phyloP scores from a whole-genome alignment of 1,140 invertebrate species.

The Carcinoscorpius rotundicauda region DNA sequence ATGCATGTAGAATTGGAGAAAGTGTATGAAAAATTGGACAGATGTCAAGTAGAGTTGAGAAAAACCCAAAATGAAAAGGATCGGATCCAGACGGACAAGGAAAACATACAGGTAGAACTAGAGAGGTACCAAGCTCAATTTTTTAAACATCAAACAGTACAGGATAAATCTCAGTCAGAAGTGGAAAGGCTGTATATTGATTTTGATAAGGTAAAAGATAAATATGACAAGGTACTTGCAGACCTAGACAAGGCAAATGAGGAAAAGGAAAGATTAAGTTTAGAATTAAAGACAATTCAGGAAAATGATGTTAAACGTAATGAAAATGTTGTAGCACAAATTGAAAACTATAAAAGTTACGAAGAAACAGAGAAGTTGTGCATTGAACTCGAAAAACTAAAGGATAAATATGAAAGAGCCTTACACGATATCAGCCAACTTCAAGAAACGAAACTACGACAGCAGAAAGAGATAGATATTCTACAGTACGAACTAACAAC shows the following conservation, averaged over 20 bases:
- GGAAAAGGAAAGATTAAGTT: conserved; percentile 33
- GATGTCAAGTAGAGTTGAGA: conserved; percentile 62
- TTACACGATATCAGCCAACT: conserved; percentile 20
- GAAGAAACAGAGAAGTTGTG: conserved; percentile 37
- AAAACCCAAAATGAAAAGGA: conserved; percentile 64
- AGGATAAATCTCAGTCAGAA: conserved; percentile 67
- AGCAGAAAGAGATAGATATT: conserved; percentile 20
- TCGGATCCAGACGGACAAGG: conserved; percentile 52
- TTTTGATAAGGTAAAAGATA: conserved; percentile 67
- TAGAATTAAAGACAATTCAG: conserved; percentile 13
- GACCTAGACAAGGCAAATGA: conserved; percentile 60
- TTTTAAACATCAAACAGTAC: conserved; percentile 52
- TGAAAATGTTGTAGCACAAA: conserved; percentile 28
- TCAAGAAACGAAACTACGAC: conserved; percentile 19
- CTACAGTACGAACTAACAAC: conserved; percentile 50
- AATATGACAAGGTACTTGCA: conserved; percentile 63
- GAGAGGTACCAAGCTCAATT: conserved; percentile 63
- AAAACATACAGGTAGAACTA: conserved; percentile 60
- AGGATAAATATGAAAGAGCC: conserved; percentile 29
- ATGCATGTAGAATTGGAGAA: conserved; percentile 78
- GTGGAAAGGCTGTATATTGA: conserved; percentile 69
- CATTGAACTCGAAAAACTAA: conserved; percentile 53
- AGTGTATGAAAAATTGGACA: conserved; percentile 78
- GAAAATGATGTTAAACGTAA: conserved; percentile 17
- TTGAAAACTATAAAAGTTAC: conserved; percentile 17